phyloP scores from a whole-genome alignment of 2,113 vertebrate species.

The Hypanus sabinus region DNA sequence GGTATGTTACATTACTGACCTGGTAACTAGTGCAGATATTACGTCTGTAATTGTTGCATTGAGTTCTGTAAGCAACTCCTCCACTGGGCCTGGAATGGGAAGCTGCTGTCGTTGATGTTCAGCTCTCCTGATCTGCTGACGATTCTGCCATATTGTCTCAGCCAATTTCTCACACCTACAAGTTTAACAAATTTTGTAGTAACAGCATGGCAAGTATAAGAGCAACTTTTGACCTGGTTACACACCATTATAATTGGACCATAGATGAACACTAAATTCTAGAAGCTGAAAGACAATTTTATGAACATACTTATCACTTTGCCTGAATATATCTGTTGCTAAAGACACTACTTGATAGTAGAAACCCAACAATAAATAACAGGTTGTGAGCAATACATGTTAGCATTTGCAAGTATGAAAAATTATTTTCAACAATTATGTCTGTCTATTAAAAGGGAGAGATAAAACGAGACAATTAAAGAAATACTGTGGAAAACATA shows the following conservation, averaged over 20 bases:
- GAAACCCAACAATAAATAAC: background rate
- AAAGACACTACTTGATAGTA: background rate
- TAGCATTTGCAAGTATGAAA: background rate
- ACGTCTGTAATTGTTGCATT: conserved; percentile 91
- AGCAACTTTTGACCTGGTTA: background rate
- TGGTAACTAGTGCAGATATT: conserved; percentile 91
- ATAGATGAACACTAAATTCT: background rate
- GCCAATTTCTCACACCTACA: conserved; percentile 92
- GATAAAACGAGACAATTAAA: too few relatives aligned
- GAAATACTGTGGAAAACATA: too few relatives aligned
- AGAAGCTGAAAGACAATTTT: background rate
- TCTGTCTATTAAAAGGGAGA: too few relatives aligned
- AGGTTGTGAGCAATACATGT: background rate
- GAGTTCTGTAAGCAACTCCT: conserved; percentile 84
- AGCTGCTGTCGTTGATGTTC: conserved; percentile 92
- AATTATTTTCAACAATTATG: background rate
- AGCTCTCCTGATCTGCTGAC: conserved; percentile 87
- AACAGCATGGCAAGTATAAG: background rate
- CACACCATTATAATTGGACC: background rate
- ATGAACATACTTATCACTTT: background rate
- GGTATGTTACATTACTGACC: conserved; percentile 54
- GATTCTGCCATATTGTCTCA: conserved; percentile 93
- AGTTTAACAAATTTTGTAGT: background rate
- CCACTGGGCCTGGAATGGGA: conserved; percentile 84
- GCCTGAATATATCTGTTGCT: background rate